A percentile compares a stretch with the other conserved stretches of the same genome.
Evolutionary conservation across 2,113 vertebrate species (phyloP).

Genomic region (Canis aureus): DNA sequence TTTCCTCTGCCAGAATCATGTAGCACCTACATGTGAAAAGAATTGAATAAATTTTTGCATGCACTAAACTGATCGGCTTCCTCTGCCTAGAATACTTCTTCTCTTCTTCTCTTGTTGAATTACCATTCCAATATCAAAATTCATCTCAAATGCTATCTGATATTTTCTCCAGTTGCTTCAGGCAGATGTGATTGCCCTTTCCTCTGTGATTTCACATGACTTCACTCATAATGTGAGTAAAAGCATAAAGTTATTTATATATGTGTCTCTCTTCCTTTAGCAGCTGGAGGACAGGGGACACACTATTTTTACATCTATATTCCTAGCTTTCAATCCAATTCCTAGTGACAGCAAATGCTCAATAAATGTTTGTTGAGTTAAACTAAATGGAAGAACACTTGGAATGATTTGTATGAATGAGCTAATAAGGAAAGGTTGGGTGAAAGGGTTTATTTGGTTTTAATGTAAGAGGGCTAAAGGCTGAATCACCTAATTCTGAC

Average conservation of each 20-base stretch:
- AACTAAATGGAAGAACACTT: neutral
- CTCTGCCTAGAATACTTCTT: neutral
- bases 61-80: neutral
- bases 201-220: neutral
- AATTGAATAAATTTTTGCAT: neutral
- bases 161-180: neutral
- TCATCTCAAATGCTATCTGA: neutral
- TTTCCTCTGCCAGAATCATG: neutral
- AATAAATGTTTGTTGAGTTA: neutral
- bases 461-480: neutral
- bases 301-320: neutral
- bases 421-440: neutral
- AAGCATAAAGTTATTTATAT: neutral
- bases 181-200: neutral
- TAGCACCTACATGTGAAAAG: neutral
- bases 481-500: neutral
- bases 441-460: neutral
- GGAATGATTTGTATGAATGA: neutral
- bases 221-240: neutral
- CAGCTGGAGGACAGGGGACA: neutral
- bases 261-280: neutral
- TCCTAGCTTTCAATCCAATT: neutral
- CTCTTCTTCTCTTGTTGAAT: neutral
- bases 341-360: neutral
- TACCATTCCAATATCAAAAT: neutral